Conservation (phyloP, 2,888 invertebrate genomes). For the Eulithis prunata region DNA sequence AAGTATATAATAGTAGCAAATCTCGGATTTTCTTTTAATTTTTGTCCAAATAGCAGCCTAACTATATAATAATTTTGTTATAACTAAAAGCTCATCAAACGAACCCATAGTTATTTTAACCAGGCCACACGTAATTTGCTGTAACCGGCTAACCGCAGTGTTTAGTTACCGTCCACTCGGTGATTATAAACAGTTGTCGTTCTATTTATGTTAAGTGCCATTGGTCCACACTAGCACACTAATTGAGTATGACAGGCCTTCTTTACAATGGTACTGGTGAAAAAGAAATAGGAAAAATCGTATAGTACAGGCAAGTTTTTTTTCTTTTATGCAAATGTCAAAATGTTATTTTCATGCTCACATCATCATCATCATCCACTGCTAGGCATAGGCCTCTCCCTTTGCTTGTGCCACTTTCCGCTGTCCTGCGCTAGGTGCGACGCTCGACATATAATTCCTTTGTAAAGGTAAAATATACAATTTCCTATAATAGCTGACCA, state of each 20-base stretch:
- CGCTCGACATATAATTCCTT: background rate
- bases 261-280: conserved; percentile 13
- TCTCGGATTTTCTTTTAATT: too few species aligned
- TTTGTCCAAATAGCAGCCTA: too few species aligned
- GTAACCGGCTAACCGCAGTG: conserved; percentile 27
- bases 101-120: conserved; percentile 6
- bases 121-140: conserved; percentile 34
- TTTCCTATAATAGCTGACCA: conserved; percentile 4
- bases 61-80: background rate
- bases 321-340: too few species aligned
- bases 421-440: background rate
- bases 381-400: too few species aligned
- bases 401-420: too few species aligned
- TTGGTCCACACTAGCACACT: conserved; percentile 30
- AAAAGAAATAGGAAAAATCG: background rate
- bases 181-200: conserved; percentile 43
- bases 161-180: conserved; percentile 36
- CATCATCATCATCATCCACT: too few species aligned
- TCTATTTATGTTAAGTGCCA: conserved; percentile 40
- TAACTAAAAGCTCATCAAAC: background rate
- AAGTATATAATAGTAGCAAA: too few species aligned
- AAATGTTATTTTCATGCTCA: too few species aligned
- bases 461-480: conserved; percentile 2
- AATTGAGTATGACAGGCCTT: conserved; percentile 27
- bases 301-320: too few species aligned